phyloP scores from a whole-genome alignment of 2,113 vertebrate species.

The Hemibagrus wyckioides region DNA sequence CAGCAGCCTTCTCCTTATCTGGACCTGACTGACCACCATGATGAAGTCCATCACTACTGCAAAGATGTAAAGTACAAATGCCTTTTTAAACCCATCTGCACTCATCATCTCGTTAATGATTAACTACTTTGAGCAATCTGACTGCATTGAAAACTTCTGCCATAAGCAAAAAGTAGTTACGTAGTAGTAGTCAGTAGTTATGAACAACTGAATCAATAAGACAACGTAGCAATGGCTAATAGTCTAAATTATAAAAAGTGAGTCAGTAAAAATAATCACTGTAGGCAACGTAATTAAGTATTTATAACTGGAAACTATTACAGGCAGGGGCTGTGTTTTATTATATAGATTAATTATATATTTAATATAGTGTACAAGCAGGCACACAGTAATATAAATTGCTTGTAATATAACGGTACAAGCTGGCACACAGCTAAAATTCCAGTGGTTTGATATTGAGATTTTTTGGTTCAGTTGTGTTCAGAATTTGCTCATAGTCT shows the following conservation, averaged over 20 bases:
- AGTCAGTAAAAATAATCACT: background rate
- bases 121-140: background rate
- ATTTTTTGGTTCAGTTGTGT: background rate
- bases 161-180: background rate
- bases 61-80: background rate
- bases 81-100: conserved; percentile 15
- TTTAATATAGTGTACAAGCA: background rate
- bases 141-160: background rate
- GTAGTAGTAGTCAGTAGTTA: background rate
- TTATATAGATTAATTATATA: background rate
- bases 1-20: conserved; percentile 54
- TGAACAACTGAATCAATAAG: background rate
- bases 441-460: background rate
- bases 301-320: background rate
- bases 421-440: background rate
- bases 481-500: background rate
- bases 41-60: conserved; percentile 23
- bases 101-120: conserved; percentile 19
- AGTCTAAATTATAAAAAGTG: background rate
- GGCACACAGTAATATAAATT: background rate
- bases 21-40: conserved; percentile 59
- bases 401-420: background rate
- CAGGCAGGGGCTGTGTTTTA: background rate
- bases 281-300: background rate
- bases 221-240: background rate